A percentile compares a stretch with the other conserved stretches of the same genome.
Conservation (phyloP, 35 echinoderm and acorn worm species). For the Ophioderma brevispina region DNA sequence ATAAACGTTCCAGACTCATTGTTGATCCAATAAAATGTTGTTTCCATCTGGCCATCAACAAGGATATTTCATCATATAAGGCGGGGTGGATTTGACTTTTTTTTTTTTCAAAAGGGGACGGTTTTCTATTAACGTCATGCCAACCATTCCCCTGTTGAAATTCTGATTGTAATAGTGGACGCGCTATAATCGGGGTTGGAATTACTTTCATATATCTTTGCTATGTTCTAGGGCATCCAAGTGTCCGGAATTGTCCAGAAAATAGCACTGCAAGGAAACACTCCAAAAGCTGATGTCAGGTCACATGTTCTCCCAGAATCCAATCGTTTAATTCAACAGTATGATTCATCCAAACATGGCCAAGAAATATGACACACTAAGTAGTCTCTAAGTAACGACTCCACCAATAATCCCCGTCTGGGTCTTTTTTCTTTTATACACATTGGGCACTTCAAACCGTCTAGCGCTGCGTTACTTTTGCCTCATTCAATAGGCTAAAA, state of each 20-base stretch:
- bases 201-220: too few relatives aligned
- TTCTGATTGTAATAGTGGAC: too few relatives aligned
- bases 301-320: slow-evolving; percentile 4
- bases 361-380: neutral
- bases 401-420: neutral
- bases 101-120: too few relatives aligned
- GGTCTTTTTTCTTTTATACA: slow-evolving; percentile 4
- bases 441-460: slow-evolving; percentile 22
- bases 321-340: neutral
- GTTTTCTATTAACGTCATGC: too few relatives aligned
- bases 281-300: neutral
- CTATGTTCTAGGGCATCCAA: too few relatives aligned
- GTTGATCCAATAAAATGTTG: too few relatives aligned
- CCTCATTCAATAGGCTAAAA: slow-evolving; percentile 6
- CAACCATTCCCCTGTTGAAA: too few relatives aligned
- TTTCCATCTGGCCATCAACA: too few relatives aligned
- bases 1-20: too few relatives aligned
- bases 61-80: too few relatives aligned
- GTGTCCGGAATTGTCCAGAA: neutral
- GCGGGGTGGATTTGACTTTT: too few relatives aligned
- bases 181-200: too few relatives aligned
- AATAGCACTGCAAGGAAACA: slow-evolving; percentile 11
- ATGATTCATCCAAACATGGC: slow-evolving; percentile 17
- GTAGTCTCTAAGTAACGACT: neutral
- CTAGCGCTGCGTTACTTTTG: slow-evolving; percentile 2